These are phyloP conservation scores for Ambastaia sidthimunki DNA, from an alignment of 2,797 vertebrate genomes.

Conservation along the genomic window DNA sequence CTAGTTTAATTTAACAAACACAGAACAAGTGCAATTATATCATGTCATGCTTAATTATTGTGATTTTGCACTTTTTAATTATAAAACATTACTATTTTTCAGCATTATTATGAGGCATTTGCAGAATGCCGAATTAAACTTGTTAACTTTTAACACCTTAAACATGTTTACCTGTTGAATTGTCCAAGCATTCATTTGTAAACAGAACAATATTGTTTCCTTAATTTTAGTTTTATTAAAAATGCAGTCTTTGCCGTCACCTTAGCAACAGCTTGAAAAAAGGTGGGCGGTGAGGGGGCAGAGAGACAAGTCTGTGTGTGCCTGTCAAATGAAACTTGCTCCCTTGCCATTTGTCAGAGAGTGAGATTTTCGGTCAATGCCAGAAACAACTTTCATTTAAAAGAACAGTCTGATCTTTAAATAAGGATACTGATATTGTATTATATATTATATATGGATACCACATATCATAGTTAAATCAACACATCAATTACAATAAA, in stretches of 20 bases:
- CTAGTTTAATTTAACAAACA: slow-evolving; percentile 41
- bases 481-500: neutral
- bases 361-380: neutral
- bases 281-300: slow-evolving; percentile 80
- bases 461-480: neutral
- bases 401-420: slow-evolving; percentile 19
- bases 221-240: slow-evolving; percentile 83
- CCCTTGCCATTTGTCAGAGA: slow-evolving; percentile 36
- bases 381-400: slow-evolving; percentile 43
- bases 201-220: slow-evolving; percentile 69
- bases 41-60: neutral
- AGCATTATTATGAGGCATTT: neutral
- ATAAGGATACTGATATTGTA: no score
- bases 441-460: no score
- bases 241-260: slow-evolving; percentile 82
- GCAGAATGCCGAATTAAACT: neutral
- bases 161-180: slow-evolving; percentile 23
- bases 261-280: slow-evolving; percentile 81
- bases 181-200: slow-evolving; percentile 13
- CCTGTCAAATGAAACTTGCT: slow-evolving; percentile 34
- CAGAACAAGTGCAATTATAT: neutral
- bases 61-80: neutral
- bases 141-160: slow-evolving; percentile 5
- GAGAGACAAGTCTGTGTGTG: slow-evolving; percentile 70
- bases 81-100: neutral